phyloP scores from a whole-genome alignment of 2,113 vertebrate genomes.

The Diadophis punctatus region DNA sequence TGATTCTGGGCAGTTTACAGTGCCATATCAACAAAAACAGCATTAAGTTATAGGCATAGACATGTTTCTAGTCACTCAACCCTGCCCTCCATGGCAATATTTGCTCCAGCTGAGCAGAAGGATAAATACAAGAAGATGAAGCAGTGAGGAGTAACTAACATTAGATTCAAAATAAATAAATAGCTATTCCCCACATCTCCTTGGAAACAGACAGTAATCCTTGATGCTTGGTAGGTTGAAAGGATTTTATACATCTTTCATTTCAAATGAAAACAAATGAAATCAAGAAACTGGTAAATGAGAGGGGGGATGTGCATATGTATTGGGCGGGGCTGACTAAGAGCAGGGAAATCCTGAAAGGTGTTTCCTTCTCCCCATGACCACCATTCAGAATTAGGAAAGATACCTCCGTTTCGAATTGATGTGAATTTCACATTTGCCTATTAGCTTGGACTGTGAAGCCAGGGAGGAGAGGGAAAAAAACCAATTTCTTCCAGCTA shows the following conservation, averaged over 20 bases:
- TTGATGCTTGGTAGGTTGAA: not conserved
- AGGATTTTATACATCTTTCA: not conserved
- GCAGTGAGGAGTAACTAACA: not conserved
- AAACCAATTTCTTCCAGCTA: not conserved
- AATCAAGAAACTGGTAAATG: not conserved
- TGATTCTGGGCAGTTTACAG: not conserved
- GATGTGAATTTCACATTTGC: not conserved
- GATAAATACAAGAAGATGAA: not conserved
- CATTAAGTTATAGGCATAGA: not conserved
- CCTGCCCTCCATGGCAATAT: not conserved
- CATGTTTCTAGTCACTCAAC: not conserved
- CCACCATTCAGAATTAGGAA: not conserved
- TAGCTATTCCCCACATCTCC: not conserved
- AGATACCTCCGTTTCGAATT: not conserved
- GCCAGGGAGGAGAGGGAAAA: not conserved
- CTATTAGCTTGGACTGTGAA: not conserved
- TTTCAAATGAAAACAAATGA: not conserved
- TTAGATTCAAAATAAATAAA: not conserved
- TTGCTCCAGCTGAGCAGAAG: not conserved
- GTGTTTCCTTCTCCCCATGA: not conserved
- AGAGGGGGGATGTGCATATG: not conserved
- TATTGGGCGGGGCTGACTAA: not conserved
- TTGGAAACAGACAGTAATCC: not conserved
- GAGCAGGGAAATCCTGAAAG: not conserved
- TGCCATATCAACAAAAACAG: not conserved